These are phyloP conservation scores for Scaptomyza flava DNA, from an alignment of 2,888 invertebrate genomes.

Conservation along the genomic window DNA sequence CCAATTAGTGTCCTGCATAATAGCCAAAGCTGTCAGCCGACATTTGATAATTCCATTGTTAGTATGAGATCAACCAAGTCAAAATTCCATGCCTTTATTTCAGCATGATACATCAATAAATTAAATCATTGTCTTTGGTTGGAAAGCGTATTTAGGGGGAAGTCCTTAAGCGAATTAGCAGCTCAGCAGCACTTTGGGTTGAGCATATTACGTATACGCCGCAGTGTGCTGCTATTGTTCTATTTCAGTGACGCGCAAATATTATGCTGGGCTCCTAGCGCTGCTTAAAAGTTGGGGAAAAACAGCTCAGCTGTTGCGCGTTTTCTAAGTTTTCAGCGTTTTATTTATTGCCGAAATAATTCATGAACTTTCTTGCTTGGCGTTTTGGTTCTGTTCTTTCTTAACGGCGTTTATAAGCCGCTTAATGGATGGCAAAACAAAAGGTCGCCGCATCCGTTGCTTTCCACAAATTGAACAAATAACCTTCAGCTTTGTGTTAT, in stretches of 20 bases:
- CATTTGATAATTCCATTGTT: conserved; percentile 18
- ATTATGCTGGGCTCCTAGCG: background rate
- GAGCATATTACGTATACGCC: conserved; percentile 41
- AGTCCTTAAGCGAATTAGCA: conserved; percentile 31
- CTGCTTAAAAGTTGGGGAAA: background rate
- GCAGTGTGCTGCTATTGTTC: too few species aligned
- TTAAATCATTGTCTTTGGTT: too few species aligned
- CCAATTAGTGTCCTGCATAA: conserved; percentile 25
- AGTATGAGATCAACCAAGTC: background rate
- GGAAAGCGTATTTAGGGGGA: background rate
- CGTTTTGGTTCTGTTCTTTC: conserved; percentile 2
- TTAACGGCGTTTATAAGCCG: conserved; percentile 59
- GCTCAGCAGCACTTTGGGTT: conserved; percentile 6
- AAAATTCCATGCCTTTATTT: background rate
- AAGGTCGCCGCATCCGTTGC: conserved; percentile 56
- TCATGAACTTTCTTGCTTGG: conserved; percentile 41
- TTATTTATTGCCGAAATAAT: conserved; percentile 46
- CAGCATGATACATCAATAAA: too few species aligned
- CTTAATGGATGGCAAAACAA: conserved; percentile 74
- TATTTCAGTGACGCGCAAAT: too few species aligned
- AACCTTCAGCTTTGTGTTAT: conserved; percentile 40
- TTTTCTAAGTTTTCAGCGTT: conserved; percentile 1
- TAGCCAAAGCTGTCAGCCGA: conserved; percentile 22
- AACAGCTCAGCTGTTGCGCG: conserved; percentile 28
- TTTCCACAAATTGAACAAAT: conserved; percentile 19